These are phyloP conservation scores for Diaprepes abbreviatus DNA, from an alignment of 2,888 invertebrate genomes.

Conservation along the genomic window DNA sequence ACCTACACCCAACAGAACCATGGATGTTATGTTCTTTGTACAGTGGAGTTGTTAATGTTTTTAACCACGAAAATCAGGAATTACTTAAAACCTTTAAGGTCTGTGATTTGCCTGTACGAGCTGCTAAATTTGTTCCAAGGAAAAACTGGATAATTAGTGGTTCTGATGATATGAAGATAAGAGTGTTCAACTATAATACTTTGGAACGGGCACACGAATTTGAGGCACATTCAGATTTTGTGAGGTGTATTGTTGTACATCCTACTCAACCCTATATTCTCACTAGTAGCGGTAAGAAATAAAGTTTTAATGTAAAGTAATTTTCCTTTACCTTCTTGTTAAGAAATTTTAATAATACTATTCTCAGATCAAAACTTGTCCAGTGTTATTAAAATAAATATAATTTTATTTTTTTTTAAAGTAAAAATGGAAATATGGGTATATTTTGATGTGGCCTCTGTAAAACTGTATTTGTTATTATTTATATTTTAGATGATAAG, in stretches of 20 bases:
- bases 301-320: neutral
- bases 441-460: neutral
- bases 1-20: conserved; percentile 97
- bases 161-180: conserved; percentile 95
- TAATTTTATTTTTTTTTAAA: too few species aligned
- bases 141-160: conserved; percentile 99
- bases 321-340: too few species aligned
- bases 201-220: conserved; percentile 94
- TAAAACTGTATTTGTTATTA: neutral
- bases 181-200: conserved; percentile 99
- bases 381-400: too few species aligned
- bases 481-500: conserved; percentile 88
- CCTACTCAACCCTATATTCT: conserved; percentile 97
- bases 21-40: conserved; percentile 99
- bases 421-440: neutral
- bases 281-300: conserved; percentile 90
- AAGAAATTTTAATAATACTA: too few species aligned
- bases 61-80: conserved; percentile 97
- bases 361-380: too few species aligned
- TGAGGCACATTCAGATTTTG: conserved; percentile 99
- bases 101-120: conserved; percentile 96
- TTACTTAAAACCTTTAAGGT: conserved; percentile 92
- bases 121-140: conserved; percentile 95
- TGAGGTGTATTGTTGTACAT: conserved; percentile 95
- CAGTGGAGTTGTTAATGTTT: conserved; percentile 99